Conservation (phyloP, 2,113 vertebrate genomes). For the Corvus cornix region DNA sequence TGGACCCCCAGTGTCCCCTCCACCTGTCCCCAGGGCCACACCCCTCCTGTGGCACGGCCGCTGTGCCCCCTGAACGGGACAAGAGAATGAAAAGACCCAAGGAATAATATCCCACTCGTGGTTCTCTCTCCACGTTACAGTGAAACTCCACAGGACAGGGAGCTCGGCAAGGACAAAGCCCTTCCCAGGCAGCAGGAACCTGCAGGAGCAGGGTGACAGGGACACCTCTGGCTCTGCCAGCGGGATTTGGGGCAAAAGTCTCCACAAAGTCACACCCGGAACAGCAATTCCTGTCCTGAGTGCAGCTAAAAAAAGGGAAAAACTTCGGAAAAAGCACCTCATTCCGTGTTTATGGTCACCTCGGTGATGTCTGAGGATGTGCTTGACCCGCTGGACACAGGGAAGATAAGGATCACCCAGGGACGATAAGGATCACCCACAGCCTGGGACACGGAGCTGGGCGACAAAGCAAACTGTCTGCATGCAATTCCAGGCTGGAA, state of each 20-base stretch:
- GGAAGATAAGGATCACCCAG: not conserved
- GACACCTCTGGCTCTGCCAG: not conserved
- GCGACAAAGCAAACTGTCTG: not conserved
- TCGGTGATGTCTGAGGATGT: not conserved
- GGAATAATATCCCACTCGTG: rapidly evolving
- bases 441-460: not conserved
- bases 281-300: not conserved
- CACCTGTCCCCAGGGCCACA: not conserved
- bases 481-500: not conserved
- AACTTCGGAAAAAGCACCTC: rapidly evolving
- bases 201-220: not conserved
- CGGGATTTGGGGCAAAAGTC: not conserved
- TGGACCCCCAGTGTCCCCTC: not conserved
- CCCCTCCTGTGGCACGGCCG: rapidly evolving
- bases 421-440: not conserved
- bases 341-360: not conserved
- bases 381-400: not conserved
- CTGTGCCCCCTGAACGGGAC: not conserved
- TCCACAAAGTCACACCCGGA: rapidly evolving
- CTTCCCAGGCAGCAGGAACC: not conserved
- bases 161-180: not conserved
- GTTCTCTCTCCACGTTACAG: rapidly evolving
- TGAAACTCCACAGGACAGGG: not conserved
- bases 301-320: not conserved
- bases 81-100: not conserved